phyloP scores from a whole-genome alignment of 1,140 invertebrate species.

The Copidosoma floridanum region DNA sequence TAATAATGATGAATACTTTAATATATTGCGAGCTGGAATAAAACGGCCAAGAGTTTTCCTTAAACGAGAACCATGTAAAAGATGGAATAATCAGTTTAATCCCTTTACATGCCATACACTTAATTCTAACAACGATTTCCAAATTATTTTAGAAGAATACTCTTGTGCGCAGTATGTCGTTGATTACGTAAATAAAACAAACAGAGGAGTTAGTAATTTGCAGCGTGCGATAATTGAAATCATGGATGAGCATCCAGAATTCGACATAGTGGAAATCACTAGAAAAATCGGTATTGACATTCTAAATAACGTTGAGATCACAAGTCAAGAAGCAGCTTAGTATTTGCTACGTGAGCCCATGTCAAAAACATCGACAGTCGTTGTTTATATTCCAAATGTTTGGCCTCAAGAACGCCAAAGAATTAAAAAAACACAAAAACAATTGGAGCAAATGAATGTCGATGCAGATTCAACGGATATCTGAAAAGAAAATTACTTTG shows the following conservation, averaged over 20 bases:
- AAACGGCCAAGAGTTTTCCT: conserved; percentile 32
- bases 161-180: conserved; percentile 44
- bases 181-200: conserved; percentile 50
- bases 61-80: conserved; percentile 32
- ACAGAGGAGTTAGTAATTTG: conserved; percentile 45
- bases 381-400: conserved; percentile 43
- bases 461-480: conserved; percentile 30
- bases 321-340: conserved; percentile 52
- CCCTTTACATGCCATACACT: conserved; percentile 36
- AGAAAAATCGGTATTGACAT: conserved; percentile 44
- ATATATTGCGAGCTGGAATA: conserved; percentile 35
- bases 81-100: conserved; percentile 42
- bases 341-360: conserved; percentile 40
- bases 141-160: conserved; percentile 48
- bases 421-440: conserved; percentile 32
- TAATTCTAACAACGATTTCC: conserved; percentile 46
- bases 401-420: conserved; percentile 43
- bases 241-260: conserved; percentile 45
- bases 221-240: conserved; percentile 38
- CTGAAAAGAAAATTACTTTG: conserved; percentile 39
- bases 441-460: conserved; percentile 30
- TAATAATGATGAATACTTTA: conserved; percentile 32
- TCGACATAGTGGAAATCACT: conserved; percentile 41
- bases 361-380: conserved; percentile 26
- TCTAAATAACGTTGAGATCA: conserved; percentile 47